These are phyloP conservation scores for Taphrorychus bicolor DNA, from an alignment of 2,888 invertebrate species.

Conservation along the genomic window DNA sequence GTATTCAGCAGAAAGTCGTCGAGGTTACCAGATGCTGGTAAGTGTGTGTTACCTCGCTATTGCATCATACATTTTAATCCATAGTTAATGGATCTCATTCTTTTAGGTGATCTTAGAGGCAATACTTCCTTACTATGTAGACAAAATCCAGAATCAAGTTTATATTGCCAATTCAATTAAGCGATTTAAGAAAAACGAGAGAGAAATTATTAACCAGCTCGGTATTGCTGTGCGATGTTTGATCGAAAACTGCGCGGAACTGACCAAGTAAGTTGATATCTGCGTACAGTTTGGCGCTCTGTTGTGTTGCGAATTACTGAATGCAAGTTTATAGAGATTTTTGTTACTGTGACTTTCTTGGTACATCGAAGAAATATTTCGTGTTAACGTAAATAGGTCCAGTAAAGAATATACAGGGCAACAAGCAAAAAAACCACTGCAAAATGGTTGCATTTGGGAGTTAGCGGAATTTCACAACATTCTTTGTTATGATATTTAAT, in stretches of 20 bases:
- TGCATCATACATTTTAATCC: not conserved
- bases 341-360: not conserved
- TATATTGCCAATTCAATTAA: conserved; percentile 64
- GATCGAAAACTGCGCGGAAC: conserved; percentile 94
- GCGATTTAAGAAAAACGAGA: conserved; percentile 91
- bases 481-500: too few relatives aligned
- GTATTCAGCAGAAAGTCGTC: conserved; percentile 93
- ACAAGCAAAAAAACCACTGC: too few relatives aligned
- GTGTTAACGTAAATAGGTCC: not conserved
- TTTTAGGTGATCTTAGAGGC: conserved; percentile 92
- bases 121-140: conserved; percentile 93
- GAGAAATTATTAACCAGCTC: conserved; percentile 89
- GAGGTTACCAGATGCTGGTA: conserved; percentile 92
- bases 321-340: conserved; percentile 32
- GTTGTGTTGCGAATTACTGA: conserved; percentile 34
- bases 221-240: conserved; percentile 95
- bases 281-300: conserved; percentile 26
- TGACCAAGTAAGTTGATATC: conserved; percentile 79
- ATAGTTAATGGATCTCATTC: not conserved
- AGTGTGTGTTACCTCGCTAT: too few relatives aligned
- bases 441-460: too few relatives aligned
- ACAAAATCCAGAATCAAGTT: conserved; percentile 88
- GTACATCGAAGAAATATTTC: not conserved
- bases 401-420: too few relatives aligned
- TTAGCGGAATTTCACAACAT: too few relatives aligned